phyloP scores from a whole-genome alignment of 2,113 vertebrate genomes.

The Serilophus lunatus region DNA sequence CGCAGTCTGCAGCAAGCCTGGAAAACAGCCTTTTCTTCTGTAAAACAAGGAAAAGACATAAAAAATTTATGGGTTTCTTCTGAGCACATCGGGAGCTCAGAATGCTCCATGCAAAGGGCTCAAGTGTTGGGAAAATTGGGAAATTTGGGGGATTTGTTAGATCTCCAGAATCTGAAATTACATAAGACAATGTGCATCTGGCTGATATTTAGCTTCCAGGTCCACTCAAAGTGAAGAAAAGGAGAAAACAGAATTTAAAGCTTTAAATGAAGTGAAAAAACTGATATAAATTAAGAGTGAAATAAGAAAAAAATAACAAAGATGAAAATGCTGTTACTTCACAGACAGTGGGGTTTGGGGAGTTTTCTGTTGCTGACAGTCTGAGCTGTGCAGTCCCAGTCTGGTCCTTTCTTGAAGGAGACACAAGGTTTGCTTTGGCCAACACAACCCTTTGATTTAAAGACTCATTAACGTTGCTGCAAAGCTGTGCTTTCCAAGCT shows the following conservation, averaged over 20 bases:
- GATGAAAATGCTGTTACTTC: background rate
- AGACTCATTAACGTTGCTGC: background rate
- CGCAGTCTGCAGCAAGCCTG: background rate
- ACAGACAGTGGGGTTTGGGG: fast-evolving
- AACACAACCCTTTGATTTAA: background rate
- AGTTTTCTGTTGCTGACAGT: background rate
- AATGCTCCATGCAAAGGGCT: background rate
- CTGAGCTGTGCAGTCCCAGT: background rate
- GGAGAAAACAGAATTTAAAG: background rate
- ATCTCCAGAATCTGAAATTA: background rate
- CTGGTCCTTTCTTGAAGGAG: background rate
- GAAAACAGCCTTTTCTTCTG: background rate
- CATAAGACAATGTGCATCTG: background rate
- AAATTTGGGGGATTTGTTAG: background rate
- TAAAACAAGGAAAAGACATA: background rate
- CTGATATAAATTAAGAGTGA: background rate
- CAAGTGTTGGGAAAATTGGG: background rate
- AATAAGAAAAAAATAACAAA: background rate
- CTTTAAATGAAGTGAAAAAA: background rate
- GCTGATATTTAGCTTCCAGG: background rate
- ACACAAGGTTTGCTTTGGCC: background rate
- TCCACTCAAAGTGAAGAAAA: background rate
- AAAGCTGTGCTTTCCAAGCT: background rate
- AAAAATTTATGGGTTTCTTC: background rate
- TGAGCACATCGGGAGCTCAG: background rate